Conservation (phyloP, 64 coral and sea anemone species). For the Astreopora myriophthalma region DNA sequence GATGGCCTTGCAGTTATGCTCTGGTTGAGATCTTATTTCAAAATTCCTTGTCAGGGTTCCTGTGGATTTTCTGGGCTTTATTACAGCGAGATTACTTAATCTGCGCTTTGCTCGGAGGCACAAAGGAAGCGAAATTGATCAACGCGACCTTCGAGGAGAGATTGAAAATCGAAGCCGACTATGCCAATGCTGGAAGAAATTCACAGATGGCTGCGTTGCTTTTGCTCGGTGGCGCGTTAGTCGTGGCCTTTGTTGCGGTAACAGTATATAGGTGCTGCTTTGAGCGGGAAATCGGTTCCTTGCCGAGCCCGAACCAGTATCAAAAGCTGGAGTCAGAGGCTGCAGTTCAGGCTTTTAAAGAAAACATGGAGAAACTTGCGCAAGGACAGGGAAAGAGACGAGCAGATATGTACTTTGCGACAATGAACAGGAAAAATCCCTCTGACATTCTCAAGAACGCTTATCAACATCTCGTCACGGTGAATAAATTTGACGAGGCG, state of each 20-base stretch:
- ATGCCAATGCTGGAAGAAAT: conserved; percentile 46
- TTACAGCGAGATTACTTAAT: conserved; percentile 78
- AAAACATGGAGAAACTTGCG: conserved; percentile 84
- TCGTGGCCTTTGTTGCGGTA: conserved; percentile 41
- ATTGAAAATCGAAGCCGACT: conserved; percentile 60
- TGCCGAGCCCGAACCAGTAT: conserved; percentile 81
- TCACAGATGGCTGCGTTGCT: conserved; percentile 70
- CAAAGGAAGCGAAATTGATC: conserved; percentile 49
- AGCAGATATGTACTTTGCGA: conserved; percentile 80
- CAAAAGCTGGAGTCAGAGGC: conserved; percentile 79
- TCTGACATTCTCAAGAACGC: conserved; percentile 71
- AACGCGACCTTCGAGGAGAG: conserved; percentile 50
- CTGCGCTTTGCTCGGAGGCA: conserved; percentile 72
- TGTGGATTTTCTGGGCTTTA: conserved; percentile 91
- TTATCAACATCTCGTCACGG: conserved; percentile 69
- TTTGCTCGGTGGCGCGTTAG: conserved; percentile 48
- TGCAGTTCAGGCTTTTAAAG: conserved; percentile 76
- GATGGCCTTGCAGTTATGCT: conserved; percentile 79
- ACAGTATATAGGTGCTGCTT: conserved; percentile 75
- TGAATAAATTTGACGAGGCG: conserved; percentile 79
- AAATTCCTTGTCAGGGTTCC: conserved; percentile 58
- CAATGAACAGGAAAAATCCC: conserved; percentile 67
- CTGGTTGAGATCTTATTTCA: conserved; percentile 67
- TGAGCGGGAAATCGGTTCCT: conserved; percentile 60
- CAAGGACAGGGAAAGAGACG: conserved; percentile 82